Evolutionary conservation across 2,113 vertebrate species (phyloP), one percentile per base, ranked within the genome.

Genomic region (Ophiodon elongatus): DNA sequence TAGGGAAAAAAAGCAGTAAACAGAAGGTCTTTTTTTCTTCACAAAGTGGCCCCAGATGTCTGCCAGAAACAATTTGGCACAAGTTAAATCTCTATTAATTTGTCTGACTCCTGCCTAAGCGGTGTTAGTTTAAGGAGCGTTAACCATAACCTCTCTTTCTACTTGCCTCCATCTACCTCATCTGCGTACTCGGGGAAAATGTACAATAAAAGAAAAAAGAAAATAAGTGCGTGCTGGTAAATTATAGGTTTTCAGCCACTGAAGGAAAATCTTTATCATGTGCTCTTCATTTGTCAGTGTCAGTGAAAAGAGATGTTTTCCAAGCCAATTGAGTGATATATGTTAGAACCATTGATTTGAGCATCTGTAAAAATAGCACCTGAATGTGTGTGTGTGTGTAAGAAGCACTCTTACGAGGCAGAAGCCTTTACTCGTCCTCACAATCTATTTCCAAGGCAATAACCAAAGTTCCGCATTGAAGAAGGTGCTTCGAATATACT

Each of bases 241-340:
- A 69, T 72, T 33, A 62, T 25, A 66, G 39, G 50, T 74, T 84
- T 67, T 85, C 54, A 69, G 82, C 60, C 8, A 1, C 21, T 62
- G 56, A 72, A 57, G 71, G 50, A 85, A 84, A 82, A 76, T 83
- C 70, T 82, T 62, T 65, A 50, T 78, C 13, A 41, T 29, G 60
- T 14, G 21, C 59, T 77, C 62, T 79, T 83, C 84, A 89, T 87
- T 79, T 85, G 82, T 90, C 86, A 80, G 63, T 73, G 81, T 88
- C 85, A 69, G 75, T 52, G 80, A 85, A 89, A 86, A 82, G 79
- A 90, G 56, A 88, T 77, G 50, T 70, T 89, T 88, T 82, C 54
- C 75, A 73, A 60, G 80, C 80, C 47, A 72, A 63, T 14, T 89
- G 88, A 89, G 74, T 77, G 79, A 89, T 84, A 80, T 68, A 82